Evolutionary conservation across 2,888 invertebrate genomes (phyloP), one percentile per base, ranked within the genome.

Genomic region (Lumbricus terrestris): DNA sequence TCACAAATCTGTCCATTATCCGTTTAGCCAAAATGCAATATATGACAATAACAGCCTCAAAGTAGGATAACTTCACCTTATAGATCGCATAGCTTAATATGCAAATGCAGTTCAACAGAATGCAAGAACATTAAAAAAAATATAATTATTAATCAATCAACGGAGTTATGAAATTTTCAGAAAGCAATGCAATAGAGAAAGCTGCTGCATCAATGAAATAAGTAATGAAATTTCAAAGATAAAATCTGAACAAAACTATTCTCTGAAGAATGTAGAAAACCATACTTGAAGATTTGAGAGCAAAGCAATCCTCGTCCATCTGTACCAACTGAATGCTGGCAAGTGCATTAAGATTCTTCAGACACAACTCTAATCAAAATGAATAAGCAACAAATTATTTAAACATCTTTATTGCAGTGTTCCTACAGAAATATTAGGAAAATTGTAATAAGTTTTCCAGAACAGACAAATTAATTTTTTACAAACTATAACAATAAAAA

Each of bases 291-390:
- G 97, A 96, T 82, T 94, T 93, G 23, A 97, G 96, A 92, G 96
- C 96, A 90, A 94, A 93, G 15, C 93, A 93, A 90, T 96, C 95
- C 92, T 96, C 96, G 90, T 95, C 94, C 96, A 96, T 96, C 0
- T 95, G 95, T 40, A 97, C 96, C 92, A 97, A 95, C 0, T 96
- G 96, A 16, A 96, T 95, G 88, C 95, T 95, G n/a, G 96, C 96
- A 91, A 97, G 94, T 42, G 96, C 96, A 93, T 97, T 97, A 95
- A 97, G 96, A 92, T 97, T 96, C 93, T 96, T 96, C 91, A 97
- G 96, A 93, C 97, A 97, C 93, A 97, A 95, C 92, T 97, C 97
- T 97, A 54, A 34, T 35, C 34, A 34, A 33, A 69, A 40, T 69
- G n/a, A 6, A 69, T n/a, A 69, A 69, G 69, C 69, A 69, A 69